A percentile compares a stretch with the other conserved stretches of the same genome.
phyloP scores from a whole-genome alignment of 1,140 invertebrate genomes.

The Diabrotica undecimpunctata region DNA sequence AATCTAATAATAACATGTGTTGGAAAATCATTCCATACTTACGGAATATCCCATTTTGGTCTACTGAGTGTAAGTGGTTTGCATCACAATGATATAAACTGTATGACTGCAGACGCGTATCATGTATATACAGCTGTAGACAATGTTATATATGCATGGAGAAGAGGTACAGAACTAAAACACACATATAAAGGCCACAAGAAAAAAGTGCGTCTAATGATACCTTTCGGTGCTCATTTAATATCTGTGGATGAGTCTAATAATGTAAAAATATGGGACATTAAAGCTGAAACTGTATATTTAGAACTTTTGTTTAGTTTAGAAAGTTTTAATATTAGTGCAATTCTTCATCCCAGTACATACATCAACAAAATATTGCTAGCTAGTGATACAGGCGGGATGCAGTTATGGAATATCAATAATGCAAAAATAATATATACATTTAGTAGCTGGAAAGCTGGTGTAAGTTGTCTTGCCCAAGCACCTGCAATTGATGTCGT shows the following conservation, averaged over 20 bases:
- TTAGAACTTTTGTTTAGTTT: slow-evolving; percentile 69
- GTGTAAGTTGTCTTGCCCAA: slow-evolving; percentile 71
- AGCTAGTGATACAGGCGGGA: slow-evolving; percentile 79
- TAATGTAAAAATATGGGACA: slow-evolving; percentile 78
- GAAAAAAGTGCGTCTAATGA: slow-evolving; percentile 67
- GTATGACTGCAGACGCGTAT: slow-evolving; percentile 72
- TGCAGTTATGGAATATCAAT: slow-evolving; percentile 91
- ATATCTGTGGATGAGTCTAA: slow-evolving; percentile 81
- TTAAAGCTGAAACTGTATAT: slow-evolving; percentile 67
- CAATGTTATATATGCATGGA: slow-evolving; percentile 81
- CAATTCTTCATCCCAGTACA: slow-evolving; percentile 82
- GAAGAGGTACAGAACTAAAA: slow-evolving; percentile 79
- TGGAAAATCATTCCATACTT: slow-evolving; percentile 88
- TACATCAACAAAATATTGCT: slow-evolving; percentile 95
- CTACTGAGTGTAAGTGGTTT: slow-evolving; percentile 78
- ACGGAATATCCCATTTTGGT: slow-evolving; percentile 78
- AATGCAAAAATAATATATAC: slow-evolving; percentile 73
- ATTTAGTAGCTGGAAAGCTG: slow-evolving; percentile 73
- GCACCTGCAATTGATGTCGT: slow-evolving; percentile 88
- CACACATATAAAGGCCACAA: slow-evolving; percentile 79
- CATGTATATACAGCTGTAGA: slow-evolving; percentile 82
- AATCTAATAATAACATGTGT: slow-evolving; percentile 86
- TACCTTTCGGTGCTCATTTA: slow-evolving; percentile 84
- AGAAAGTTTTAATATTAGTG: slow-evolving; percentile 71
- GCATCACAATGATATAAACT: slow-evolving; percentile 79